phyloP scores from a whole-genome alignment of 2,888 invertebrate genomes.

The Parapristionchus giblindavisi region DNA sequence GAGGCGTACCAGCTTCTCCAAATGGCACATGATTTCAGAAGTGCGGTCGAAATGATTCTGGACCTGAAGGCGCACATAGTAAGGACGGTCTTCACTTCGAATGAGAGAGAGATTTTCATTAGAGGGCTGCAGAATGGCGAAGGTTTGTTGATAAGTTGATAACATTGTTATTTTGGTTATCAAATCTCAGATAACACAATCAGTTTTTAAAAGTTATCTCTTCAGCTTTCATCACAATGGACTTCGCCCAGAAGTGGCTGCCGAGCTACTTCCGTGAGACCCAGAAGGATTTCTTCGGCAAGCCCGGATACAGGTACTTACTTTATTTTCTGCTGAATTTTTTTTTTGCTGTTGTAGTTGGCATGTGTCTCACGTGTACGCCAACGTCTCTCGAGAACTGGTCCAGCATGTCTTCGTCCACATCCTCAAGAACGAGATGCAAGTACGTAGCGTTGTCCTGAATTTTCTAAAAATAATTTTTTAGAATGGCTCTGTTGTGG shows the following conservation, averaged over 20 bases:
- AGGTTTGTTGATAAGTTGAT: no score
- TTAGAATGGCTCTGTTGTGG: conserved; percentile 2
- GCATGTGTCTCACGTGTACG: neutral
- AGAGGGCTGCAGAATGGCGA: neutral
- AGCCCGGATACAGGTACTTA: neutral
- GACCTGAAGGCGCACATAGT: neutral
- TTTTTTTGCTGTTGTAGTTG: neutral
- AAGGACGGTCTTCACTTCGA: neutral
- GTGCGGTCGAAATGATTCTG: neutral
- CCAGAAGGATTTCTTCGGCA: neutral
- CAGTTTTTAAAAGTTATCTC: neutral
- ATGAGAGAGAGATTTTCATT: neutral
- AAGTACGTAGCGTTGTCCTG: neutral
- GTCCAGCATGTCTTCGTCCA: conserved; percentile 4
- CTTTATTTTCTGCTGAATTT: neutral
- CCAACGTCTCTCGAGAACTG: neutral
- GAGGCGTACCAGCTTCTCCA: neutral
- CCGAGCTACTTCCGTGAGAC: neutral
- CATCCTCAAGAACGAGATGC: neutral
- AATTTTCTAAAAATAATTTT: neutral
- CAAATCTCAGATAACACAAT: no score
- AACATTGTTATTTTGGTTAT: no score
- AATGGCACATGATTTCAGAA: neutral
- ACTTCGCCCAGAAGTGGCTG: neutral
- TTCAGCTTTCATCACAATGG: neutral